Percentiles rank a stretch among this genome's conserved stretches.
These are phyloP conservation scores for Drosophila imparisetae DNA, from an alignment of 2,888 invertebrate species.

Conservation along the genomic window DNA sequence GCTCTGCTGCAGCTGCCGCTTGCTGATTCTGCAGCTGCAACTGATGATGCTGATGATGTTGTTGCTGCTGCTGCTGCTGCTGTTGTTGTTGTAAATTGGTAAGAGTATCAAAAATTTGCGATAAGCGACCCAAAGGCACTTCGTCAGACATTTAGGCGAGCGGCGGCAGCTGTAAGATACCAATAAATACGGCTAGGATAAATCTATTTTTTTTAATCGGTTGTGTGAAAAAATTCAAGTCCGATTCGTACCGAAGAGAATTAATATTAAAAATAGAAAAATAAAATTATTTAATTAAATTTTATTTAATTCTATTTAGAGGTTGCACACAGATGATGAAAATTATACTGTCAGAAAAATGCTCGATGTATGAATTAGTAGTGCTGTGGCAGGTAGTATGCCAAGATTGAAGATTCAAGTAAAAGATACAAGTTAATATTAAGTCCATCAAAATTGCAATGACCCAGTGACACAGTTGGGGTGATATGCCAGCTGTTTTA, in stretches of 20 bases:
- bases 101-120: slow-evolving; percentile 93
- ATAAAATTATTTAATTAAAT: not conserved
- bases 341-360: not conserved
- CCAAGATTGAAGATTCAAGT: not conserved
- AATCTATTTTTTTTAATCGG: not conserved
- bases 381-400: not conserved
- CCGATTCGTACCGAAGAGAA: not conserved
- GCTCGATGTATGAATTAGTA: not conserved
- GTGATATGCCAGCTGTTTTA: not conserved
- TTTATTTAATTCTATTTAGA: not conserved
- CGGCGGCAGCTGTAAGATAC: slow-evolving; percentile 32
- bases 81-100: slow-evolving; percentile 89
- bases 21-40: slow-evolving; percentile 89
- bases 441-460: not conserved
- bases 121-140: slow-evolving; percentile 89
- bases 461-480: not conserved
- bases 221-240: not conserved
- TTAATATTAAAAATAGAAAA: not conserved
- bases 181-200: not conserved
- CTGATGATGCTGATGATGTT: slow-evolving; percentile 81
- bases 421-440: not conserved
- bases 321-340: not conserved
- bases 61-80: slow-evolving; percentile 85
- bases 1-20: slow-evolving; percentile 46
- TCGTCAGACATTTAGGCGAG: slow-evolving; percentile 87